Base-by-base conservation (phyloP, 2,113 vertebrate species). In the Ammodytes dubius region DNA sequence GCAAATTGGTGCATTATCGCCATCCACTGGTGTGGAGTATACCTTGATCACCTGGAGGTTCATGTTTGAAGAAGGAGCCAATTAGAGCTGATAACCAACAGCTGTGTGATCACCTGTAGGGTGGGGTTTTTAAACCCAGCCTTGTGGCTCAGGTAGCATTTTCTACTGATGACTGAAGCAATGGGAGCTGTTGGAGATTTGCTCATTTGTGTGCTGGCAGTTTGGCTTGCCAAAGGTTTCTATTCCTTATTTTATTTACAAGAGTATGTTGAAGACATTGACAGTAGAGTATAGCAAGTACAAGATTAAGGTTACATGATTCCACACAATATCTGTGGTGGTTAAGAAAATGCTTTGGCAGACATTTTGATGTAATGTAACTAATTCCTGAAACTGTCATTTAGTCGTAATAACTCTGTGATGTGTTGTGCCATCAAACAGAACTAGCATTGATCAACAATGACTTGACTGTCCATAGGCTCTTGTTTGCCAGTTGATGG, bases 11-110 rank as follows among this genome's bases (percentile, higher is more conserved):
- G n/a, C n/a, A n/a, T n/a, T n/a, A n/a, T n/a, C n/a, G n/a, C n/a
- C n/a, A n/a, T n/a, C n/a, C n/a, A n/a, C n/a, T n/a, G n/a, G n/a
- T n/a, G n/a, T n/a, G n/a, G n/a, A n/a, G n/a, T n/a, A n/a, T n/a
- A n/a, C n/a, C n/a, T n/a, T n/a, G n/a, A n/a, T n/a, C n/a, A n/a
- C n/a, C n/a, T n/a, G n/a, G n/a, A n/a, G n/a, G n/a, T n/a, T n/a
- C n/a, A n/a, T n/a, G n/a, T n/a, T n/a, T 37, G 27, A 6, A 3
- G 13, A 15, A 42, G 58, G n/a, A 47, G n/a, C 1, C 13, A 50
- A 85, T 83, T 47, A 61, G 37, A 40, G 37, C 7, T 60, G 39
- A 87, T 70, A 4, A 75, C 59, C 46, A 73, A 8, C 88, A 89
- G 68, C 61, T 80, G 81, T 56, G 7, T 3, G n/a, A n/a, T n/a